Evolutionary conservation across 2,113 vertebrate genomes (phyloP), one percentile per base, ranked within the genome.

Genomic region (Syngnathus floridae): DNA sequence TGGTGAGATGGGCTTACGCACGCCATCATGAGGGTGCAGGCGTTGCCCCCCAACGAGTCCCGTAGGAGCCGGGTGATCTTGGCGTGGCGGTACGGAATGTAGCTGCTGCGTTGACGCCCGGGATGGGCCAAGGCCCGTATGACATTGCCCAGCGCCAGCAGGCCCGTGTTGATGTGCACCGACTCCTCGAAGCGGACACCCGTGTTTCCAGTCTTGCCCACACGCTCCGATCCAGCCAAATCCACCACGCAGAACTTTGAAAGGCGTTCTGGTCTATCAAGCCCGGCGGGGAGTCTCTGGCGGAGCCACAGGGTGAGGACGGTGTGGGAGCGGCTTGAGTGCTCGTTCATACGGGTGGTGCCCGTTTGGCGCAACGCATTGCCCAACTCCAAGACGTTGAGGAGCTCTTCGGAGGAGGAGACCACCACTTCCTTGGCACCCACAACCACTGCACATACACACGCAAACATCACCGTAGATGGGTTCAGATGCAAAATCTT

Each of bases 181-280:
- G 94, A 94, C 81, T 97, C 95, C 85, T 95, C 95, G 80, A 97
- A 92, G 3, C 90, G 83, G 54, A 90, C 86, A 0, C 93, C 92
- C 0, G 91, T 93, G 86, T 93, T 93, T 41, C 93, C 92, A 1
- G 93, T 95, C 84, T 94, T 94, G 40, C 90, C 82, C 31, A 91
- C 93, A 51, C 93, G 92, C 82, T 96, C 95, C 4, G 89, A 94
- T 21, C 95, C 95, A 1, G 95, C 94, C 58, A 98, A 89, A 82
- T 97, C 94, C 48, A 98, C 94, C 86, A 98, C 92, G 64, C 92
- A 93, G 80, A 97, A 93, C 72, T 96, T 97, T 1, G 94, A 96
- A 62, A 84, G 63, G 22, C 49, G 35, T 40, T 90, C 81, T 3
- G 74, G 84, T 70, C 76, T 85, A 62, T 71, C 62, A 7, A 73